These are phyloP conservation scores for Drosophila mercatorum DNA, from an alignment of 2,888 invertebrate species.

Conservation along the genomic window DNA sequence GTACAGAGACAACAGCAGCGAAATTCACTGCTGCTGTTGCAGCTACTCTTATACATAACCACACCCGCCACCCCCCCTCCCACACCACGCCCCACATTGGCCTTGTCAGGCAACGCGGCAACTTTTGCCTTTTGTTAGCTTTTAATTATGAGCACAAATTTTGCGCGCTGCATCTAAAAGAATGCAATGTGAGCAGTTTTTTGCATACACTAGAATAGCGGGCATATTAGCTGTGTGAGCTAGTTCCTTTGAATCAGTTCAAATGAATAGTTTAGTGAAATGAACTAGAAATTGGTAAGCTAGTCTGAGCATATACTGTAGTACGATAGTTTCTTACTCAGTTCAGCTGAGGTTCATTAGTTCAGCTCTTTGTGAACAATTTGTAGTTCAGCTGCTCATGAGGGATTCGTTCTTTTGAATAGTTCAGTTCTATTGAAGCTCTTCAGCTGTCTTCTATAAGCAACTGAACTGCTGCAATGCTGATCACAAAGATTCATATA, in stretches of 20 bases:
- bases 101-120: conserved; percentile 32
- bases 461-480: too few relatives aligned
- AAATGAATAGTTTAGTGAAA: not conserved
- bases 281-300: not conserved
- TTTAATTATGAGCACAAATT: conserved; percentile 79
- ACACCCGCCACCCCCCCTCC: not conserved
- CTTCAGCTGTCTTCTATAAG: too few relatives aligned
- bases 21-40: conserved; percentile 25
- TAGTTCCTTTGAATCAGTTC: too few relatives aligned
- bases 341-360: too few relatives aligned
- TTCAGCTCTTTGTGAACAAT: too few relatives aligned
- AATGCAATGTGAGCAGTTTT: conserved; percentile 66
- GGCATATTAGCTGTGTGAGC: conserved; percentile 16
- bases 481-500: too few relatives aligned
- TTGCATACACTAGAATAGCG: not conserved
- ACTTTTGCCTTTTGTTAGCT: conserved; percentile 77
- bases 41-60: conserved; percentile 2
- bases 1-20: conserved; percentile 35
- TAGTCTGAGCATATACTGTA: not conserved
- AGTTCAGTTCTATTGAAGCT: too few relatives aligned
- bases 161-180: conserved; percentile 45
- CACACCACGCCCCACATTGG: not conserved
- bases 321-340: too few relatives aligned
- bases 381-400: not conserved
- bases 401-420: not conserved